A percentile compares a stretch with the other conserved stretches of the same genome.
Conservation (phyloP, 2,888 invertebrate species). For the Macrosiphum euphorbiae region DNA sequence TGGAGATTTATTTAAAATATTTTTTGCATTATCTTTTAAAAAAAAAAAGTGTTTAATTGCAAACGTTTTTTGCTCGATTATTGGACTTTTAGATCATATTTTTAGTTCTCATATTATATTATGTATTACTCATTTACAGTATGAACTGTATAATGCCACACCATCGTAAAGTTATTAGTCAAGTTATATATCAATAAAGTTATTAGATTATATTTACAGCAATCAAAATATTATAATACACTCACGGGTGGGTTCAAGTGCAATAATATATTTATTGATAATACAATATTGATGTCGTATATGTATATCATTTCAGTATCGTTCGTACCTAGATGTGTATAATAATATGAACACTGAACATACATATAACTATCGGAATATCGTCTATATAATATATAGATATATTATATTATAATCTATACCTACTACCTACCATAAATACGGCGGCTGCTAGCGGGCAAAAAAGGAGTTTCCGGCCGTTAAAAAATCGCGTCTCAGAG, state of each 20-base stretch:
- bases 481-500: neutral
- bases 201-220: neutral
- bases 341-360: neutral
- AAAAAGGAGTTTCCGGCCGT: conserved; percentile 31
- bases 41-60: neutral
- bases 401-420: too few species aligned
- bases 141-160: neutral
- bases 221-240: neutral
- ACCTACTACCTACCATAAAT: neutral
- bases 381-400: neutral
- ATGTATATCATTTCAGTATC: neutral
- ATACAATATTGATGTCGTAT: neutral
- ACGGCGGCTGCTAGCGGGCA: neutral
- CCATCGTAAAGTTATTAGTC: too few species aligned
- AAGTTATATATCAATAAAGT: too few species aligned
- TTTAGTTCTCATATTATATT: neutral
- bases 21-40: too few species aligned
- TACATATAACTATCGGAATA: neutral
- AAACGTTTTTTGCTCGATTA: neutral
- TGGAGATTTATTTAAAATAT: too few species aligned
- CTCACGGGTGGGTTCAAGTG: neutral
- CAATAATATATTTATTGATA: neutral
- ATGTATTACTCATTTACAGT: neutral
- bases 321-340: neutral
- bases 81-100: neutral